Conservation (phyloP, 2,797 vertebrate species). For the Acomys russatus region DNA sequence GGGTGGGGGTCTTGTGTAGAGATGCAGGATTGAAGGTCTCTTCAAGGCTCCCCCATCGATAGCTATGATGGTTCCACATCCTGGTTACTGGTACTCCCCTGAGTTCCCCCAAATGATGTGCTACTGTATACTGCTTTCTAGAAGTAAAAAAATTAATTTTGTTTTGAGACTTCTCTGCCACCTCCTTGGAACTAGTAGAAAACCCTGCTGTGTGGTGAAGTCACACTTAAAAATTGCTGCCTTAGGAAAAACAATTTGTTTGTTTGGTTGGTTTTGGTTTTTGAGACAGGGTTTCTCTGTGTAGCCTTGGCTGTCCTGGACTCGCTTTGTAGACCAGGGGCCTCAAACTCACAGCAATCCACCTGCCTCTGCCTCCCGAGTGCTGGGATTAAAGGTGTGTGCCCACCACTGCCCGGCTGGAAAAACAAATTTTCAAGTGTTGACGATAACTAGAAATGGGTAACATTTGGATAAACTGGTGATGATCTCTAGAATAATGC, state of each 20-base stretch:
- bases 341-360: too few species aligned
- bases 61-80: constrained; percentile 26
- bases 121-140: neutral
- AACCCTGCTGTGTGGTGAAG: constrained; percentile 11
- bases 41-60: neutral
- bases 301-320: too few species aligned
- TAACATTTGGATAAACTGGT: neutral
- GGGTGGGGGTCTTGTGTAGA: neutral
- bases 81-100: neutral
- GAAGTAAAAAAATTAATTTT: constrained; percentile 39
- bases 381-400: too few species aligned
- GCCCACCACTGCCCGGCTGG: too few species aligned
- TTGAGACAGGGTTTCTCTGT: too few species aligned
- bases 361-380: too few species aligned
- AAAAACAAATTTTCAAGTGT: constrained; percentile 42
- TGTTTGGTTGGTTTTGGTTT: too few species aligned
- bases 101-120: neutral
- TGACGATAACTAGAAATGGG: neutral
- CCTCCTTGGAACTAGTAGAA: constrained; percentile 12
- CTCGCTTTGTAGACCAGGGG: too few species aligned
- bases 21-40: neutral
- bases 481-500: constrained; percentile 35
- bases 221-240: constrained; percentile 51
- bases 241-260: neutral
- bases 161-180: constrained; percentile 53